Evolutionary conservation across 30 jellyfish, hydroid and myxozoan genomes (phyloP).

Genomic region (Chrysaora quinquecirrha): DNA sequence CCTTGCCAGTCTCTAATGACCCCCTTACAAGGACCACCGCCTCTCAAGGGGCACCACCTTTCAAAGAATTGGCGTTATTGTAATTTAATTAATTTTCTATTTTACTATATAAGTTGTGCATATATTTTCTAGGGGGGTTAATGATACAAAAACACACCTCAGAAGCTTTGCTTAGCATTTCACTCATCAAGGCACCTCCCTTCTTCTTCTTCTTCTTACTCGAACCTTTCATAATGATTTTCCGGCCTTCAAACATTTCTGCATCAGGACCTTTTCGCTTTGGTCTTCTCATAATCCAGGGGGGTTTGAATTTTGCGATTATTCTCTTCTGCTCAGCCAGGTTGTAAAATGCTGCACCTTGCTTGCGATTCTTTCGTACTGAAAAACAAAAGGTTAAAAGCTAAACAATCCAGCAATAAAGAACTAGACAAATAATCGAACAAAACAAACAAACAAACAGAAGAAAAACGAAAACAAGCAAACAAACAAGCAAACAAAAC

Average conservation of each 20-base stretch:
- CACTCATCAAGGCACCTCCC: conserved; percentile 60
- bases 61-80: too few relatives aligned
- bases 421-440: too few relatives aligned
- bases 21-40: too few relatives aligned
- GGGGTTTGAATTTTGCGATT: conserved; percentile 56
- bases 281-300: conserved; percentile 53
- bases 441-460: too few relatives aligned
- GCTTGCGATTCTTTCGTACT: conserved; percentile 45
- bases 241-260: conserved; percentile 48
- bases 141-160: conserved; percentile 19
- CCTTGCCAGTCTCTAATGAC: too few relatives aligned
- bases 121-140: too few relatives aligned
- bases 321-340: conserved; percentile 44
- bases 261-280: conserved; percentile 56
- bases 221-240: conserved; percentile 50
- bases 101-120: too few relatives aligned
- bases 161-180: conserved; percentile 54
- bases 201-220: conserved; percentile 58
- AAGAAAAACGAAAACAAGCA: too few relatives aligned
- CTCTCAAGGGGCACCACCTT: too few relatives aligned
- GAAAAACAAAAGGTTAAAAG: not conserved
- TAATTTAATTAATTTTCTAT: too few relatives aligned
- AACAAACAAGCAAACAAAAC: too few relatives aligned
- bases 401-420: too few relatives aligned
- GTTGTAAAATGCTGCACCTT: conserved; percentile 40